Percentiles rank a stretch among this genome's conserved stretches.
These are phyloP conservation scores for Saturnia pavonia DNA, from an alignment of 2,888 invertebrate genomes.

Conservation along the genomic window DNA sequence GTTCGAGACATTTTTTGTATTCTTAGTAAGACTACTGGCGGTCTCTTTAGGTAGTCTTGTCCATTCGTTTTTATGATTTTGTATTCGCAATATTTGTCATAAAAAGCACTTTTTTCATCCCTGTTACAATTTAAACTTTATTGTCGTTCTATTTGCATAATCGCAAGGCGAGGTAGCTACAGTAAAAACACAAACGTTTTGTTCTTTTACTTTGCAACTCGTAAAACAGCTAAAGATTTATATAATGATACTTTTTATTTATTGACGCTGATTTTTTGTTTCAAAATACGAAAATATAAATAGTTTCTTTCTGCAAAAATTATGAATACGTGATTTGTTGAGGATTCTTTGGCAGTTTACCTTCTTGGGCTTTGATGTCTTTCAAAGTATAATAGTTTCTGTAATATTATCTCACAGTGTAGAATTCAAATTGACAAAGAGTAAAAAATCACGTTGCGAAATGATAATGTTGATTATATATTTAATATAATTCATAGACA, in stretches of 20 bases:
- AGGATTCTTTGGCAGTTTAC: not conserved
- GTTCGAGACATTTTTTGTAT: slow-evolving; percentile 43
- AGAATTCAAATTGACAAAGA: not conserved
- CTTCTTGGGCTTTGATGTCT: not conserved
- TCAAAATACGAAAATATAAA: slow-evolving; percentile 23
- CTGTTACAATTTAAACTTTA: slow-evolving; percentile 75
- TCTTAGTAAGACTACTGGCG: slow-evolving; percentile 61
- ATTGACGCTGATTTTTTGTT: slow-evolving; percentile 63
- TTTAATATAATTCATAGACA: not conserved
- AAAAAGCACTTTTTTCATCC: slow-evolving; percentile 64
- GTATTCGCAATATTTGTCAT: slow-evolving; percentile 63
- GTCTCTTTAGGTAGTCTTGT: slow-evolving; percentile 64
- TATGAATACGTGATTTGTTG: slow-evolving; percentile 1
- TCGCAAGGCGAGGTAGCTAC: slow-evolving; percentile 63
- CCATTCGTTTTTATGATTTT: slow-evolving; percentile 62
- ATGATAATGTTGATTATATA: not conserved
- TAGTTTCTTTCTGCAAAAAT: slow-evolving; percentile 3
- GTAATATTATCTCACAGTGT: not conserved
- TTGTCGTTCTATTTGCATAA: slow-evolving; percentile 78
- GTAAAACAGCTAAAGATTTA: slow-evolving; percentile 65
- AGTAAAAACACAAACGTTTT: slow-evolving; percentile 70
- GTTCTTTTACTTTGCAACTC: slow-evolving; percentile 67
- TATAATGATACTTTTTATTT: slow-evolving; percentile 73
- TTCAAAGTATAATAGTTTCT: not conserved
- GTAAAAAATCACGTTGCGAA: not conserved